These are phyloP conservation scores for Rhabdophis nuchalis DNA, from an alignment of 2,797 vertebrate genomes.

Conservation along the genomic window DNA sequence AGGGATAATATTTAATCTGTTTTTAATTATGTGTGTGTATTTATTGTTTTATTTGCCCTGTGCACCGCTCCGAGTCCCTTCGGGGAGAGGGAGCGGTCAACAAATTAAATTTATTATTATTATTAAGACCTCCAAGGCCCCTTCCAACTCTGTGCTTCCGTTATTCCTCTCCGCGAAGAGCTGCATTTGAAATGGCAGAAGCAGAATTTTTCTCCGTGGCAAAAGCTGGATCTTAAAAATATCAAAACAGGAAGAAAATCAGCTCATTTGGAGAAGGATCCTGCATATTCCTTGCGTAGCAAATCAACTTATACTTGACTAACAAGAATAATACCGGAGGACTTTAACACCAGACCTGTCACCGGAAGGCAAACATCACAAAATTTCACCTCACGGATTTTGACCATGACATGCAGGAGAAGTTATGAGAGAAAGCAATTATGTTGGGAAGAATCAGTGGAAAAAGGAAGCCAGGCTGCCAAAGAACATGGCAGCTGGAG, in stretches of 20 bases:
- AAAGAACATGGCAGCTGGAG: not conserved
- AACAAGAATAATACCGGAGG: not conserved
- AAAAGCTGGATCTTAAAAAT: not conserved
- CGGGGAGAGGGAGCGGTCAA: no score
- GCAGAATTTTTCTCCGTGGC: not conserved
- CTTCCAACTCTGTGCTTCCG: not conserved
- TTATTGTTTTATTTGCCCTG: no score
- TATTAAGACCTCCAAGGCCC: no score
- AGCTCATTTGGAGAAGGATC: not conserved
- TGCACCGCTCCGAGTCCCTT: no score
- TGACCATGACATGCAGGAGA: not conserved
- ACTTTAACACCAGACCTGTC: not conserved
- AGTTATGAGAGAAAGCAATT: not conserved
- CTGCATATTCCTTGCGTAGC: not conserved
- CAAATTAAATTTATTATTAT: no score
- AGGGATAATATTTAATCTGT: no score
- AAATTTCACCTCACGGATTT: not conserved
- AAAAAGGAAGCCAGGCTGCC: not conserved
- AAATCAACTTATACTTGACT: not conserved
- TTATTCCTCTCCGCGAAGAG: slow-evolving; percentile 24
- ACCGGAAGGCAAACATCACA: not conserved
- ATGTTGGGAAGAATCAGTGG: not conserved
- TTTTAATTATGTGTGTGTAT: no score
- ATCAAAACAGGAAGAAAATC: not conserved
- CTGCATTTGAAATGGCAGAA: not conserved